Evolutionary conservation across 2,113 vertebrate genomes (phyloP), one percentile per base, ranked within the genome.

Genomic region (Notarius quadriscutis): DNA sequence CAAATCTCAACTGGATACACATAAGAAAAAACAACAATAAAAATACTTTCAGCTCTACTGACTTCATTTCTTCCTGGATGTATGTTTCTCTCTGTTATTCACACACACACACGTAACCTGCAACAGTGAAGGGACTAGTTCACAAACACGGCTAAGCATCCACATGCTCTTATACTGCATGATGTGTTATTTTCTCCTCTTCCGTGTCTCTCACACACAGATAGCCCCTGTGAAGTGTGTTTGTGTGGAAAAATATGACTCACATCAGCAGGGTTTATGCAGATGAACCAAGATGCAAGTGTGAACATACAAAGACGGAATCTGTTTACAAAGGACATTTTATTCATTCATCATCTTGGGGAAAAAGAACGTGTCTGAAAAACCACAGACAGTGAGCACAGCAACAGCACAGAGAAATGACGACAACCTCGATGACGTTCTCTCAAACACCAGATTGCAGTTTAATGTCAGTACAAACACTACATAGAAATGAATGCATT

Each of bases 21-120:
- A 82, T 27, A 84, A 67, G 77, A 88, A 89, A 87, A 83, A 81
- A 48, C 65, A 85, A 41, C 3, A 72, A 81, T 51, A 82, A 82
- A 86, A 86, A 81, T 60, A 81, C 20, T 48, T 60, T 87, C 25
- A 22, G 12, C 62, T 80, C 62, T 74, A 63, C n/a, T 12, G 51
- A 58, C 7, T 63, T 69, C 77, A 86, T 55, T 41, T 17, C 79
- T 27, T 82, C 9, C 58, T 63, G 86, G 57, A 87, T 20, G n/a
- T 65, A 85, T 58, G 0, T 41, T 41, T 41, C 41, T 41, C 41
- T 41, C 41, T 3, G 41, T 5, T 22, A 8, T n/a, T n/a, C 50
- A 41, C 51, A 86, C 81, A 84, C 89, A 90, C 84, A 90, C 84
- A 89, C 93, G 92, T 90, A 92, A 93, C 93, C 86, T 75, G 79